Conservation (phyloP, 2,113 vertebrate species). For the Pristiophorus japonicus region DNA sequence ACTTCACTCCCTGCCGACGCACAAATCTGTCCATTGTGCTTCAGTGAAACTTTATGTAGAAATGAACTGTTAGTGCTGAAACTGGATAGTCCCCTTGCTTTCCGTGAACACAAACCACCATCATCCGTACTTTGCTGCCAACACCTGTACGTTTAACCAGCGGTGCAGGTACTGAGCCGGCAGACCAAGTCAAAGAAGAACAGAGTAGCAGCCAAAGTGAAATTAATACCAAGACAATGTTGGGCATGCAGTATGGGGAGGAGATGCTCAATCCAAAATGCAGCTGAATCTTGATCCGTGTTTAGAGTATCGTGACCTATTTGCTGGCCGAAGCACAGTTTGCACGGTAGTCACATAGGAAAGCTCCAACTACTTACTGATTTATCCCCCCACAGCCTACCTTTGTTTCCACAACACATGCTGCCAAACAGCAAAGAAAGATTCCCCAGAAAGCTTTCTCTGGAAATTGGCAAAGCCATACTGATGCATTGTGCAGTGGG, state of each 20-base stretch:
- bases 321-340: background rate
- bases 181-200: background rate
- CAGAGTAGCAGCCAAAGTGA: background rate
- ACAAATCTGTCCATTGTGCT: background rate
- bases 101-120: background rate
- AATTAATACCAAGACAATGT: background rate
- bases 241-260: background rate
- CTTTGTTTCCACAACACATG: background rate
- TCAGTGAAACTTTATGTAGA: background rate
- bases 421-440: background rate
- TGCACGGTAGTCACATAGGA: background rate
- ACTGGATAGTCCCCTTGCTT: background rate
- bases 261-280: background rate
- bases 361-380: background rate
- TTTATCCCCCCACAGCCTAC: background rate
- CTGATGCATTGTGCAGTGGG: background rate
- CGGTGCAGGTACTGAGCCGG: background rate
- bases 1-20: background rate
- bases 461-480: background rate
- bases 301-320: background rate
- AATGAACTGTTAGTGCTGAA: background rate
- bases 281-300: background rate
- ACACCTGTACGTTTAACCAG: background rate
- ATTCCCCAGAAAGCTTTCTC: background rate
- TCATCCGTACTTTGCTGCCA: background rate